Base-by-base conservation (phyloP, 2,888 invertebrate species). In the Drosophila suboccidentalis region DNA sequence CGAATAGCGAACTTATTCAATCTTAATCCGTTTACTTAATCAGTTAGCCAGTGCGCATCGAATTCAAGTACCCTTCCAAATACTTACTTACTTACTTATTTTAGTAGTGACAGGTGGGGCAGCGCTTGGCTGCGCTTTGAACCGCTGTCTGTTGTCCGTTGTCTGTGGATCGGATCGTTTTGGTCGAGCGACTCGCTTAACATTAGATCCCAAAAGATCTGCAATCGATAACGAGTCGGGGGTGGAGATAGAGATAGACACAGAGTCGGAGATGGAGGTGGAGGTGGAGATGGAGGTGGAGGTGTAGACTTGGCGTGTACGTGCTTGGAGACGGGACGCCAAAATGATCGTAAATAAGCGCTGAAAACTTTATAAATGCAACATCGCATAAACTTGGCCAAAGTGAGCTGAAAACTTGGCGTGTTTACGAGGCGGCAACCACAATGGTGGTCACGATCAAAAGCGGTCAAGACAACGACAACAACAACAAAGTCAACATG, bases 341-440 rank as follows among this genome's bases (percentile, higher is more conserved):
- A 55, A 73, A 84, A 76, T 87, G 88, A 89, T 87, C 84, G 72
- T 85, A 85, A 85, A 89, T 87, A 89, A 78, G 79, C 82, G 89
- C 59, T 89, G 82, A 87, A 89, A 87, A 89, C 90, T 89, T 87
- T 85, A 89, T 87, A 85, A 89, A 89, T 73, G 72, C 88, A 64
- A 51, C 71, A 68, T 75, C 82, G 82, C 84, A 87, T 89, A 85
- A 84, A 84, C 89, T 84, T 83, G 78, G 78, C 77, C 81, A 72
- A 58, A 62, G 60, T 71, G 74, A 58, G 61, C 75, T 51, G 50
- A 59, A 59, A 61, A 51, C 69, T 64, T 83, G 83, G 78, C 85
- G 84, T 83, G 89, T 89, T 85, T 89, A 89, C 82, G 88, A 89
- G 90, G 88, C 85, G 85, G 90, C 82, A 87, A 89, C 86, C 87